Base-by-base conservation (phyloP, 37 sponge, comb jelly and placozoan species). In the Haliclona indistincta region DNA sequence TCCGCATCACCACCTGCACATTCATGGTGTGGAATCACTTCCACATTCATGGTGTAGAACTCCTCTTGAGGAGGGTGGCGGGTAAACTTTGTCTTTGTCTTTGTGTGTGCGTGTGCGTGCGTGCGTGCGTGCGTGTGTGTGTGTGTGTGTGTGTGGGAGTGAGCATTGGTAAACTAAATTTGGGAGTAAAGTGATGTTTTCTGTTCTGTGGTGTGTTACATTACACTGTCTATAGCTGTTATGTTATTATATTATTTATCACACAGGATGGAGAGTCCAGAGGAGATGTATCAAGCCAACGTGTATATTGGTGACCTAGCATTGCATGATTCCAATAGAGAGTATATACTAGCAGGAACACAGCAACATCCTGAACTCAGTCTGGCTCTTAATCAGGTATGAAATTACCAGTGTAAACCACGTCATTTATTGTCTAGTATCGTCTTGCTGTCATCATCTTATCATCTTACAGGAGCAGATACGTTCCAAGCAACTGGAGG, bases 321-420 rank as follows among this genome's bases (percentile, higher is more conserved):
- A 20, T 63, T 84, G 75, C 94, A 93, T 64, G 82, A 89, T 42
- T 84, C 80, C 22, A 89, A 73, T 20, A 29, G 90, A 38, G 90
- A 89, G 37, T 75, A 77, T 37, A 77, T 88, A 15, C 58, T 88
- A 37, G 84, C 84, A 36, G 84, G 84, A 0, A 76, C 84, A 33
- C 84, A 70, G 71, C 67, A 76, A 44, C 52, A 84, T 63, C 84
- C 84, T 3, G 84, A 84, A 36, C 71, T 84, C 23, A 84, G 58
- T 64, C 69, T 84, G 34, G 84, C 84, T 25, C 63, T 84, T 52
- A 67, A 56, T 38, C 84, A 84, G 84, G 84, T 84, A 20, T 13
- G 22, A 7, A 38, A 32, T 19, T 10, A 47, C 15, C 10, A 17
- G 10, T 47, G 51, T 47, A 17, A 47, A 17, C 51, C 10, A 15